Percentiles rank a stretch among this genome's conserved stretches.
Conservation (phyloP, 2,888 invertebrate species). For the Odontomyia ornata region DNA sequence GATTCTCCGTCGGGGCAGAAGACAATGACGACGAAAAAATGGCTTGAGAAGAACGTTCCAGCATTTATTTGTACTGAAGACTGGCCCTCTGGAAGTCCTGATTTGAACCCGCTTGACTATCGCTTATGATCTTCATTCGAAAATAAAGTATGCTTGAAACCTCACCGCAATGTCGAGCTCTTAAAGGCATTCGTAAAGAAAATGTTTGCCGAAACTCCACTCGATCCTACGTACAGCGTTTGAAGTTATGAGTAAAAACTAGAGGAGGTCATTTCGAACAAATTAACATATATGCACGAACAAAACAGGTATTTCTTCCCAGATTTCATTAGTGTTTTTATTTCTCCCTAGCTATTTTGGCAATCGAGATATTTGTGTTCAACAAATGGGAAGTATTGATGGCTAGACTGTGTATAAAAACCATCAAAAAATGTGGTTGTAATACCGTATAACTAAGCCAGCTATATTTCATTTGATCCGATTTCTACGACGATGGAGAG, state of each 20-base stretch:
- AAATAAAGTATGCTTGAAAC: neutral
- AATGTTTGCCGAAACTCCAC: no score
- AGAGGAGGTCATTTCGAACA: no score
- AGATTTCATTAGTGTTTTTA: neutral
- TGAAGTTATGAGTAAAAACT: neutral
- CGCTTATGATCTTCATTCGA: neutral
- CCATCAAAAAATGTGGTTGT: no score
- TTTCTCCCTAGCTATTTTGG: constrained; percentile 8
- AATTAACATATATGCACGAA: no score
- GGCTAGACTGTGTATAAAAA: no score
- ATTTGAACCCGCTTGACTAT: neutral
- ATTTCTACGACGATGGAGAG: no score
- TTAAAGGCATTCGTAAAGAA: no score
- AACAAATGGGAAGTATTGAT: no score
- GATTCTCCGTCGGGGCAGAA: neutral
- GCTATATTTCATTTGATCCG: no score
- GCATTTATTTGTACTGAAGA: constrained; percentile 15
- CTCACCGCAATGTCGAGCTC: constrained; percentile 2
- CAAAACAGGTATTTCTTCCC: neutral
- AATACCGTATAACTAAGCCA: no score
- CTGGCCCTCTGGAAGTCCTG: neutral
- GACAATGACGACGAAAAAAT: neutral
- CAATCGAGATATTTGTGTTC: no score
- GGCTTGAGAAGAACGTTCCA: neutral
- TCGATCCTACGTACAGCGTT: no score